phyloP scores from a whole-genome alignment of 1,140 invertebrate genomes.

The Drosophila baimaii region DNA sequence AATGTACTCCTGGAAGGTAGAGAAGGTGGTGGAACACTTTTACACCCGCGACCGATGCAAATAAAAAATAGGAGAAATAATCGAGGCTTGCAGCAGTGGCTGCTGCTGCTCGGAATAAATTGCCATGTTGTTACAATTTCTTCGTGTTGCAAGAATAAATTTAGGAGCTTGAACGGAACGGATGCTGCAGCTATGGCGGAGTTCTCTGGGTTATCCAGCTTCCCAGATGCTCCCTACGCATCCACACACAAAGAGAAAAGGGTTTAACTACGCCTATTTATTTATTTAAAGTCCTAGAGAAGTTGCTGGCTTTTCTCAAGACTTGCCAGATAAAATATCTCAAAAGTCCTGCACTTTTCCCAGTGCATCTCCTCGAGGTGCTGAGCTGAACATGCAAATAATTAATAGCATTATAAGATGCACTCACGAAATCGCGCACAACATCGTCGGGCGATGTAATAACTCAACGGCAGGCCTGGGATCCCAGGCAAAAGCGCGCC shows the following conservation, averaged over 20 bases:
- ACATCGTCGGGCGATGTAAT: slow-evolving; percentile 77
- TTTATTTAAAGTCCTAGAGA: not conserved
- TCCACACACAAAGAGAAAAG: not conserved
- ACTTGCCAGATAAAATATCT: no score
- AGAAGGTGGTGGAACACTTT: slow-evolving; percentile 39
- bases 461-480: slow-evolving; percentile 63
- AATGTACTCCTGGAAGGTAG: slow-evolving; percentile 17
- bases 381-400: slow-evolving; percentile 83
- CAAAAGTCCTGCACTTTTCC: not conserved
- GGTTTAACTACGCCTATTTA: not conserved
- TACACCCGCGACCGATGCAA: slow-evolving; percentile 36
- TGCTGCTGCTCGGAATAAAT: slow-evolving; percentile 70
- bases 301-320: not conserved
- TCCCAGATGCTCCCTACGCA: slow-evolving; percentile 43
- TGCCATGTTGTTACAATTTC: slow-evolving; percentile 81
- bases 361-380: slow-evolving; percentile 52
- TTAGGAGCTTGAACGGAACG: slow-evolving; percentile 37
- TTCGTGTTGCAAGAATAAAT: slow-evolving; percentile 77
- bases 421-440: slow-evolving; percentile 83
- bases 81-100: slow-evolving; percentile 55
- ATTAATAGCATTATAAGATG: slow-evolving; percentile 84
- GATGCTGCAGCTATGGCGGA: slow-evolving; percentile 28
- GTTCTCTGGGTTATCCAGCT: slow-evolving; percentile 8
- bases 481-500: slow-evolving; percentile 7
- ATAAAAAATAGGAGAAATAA: slow-evolving; percentile 69